Evolutionary conservation across 2,797 vertebrate species (phyloP).

Genomic region (Schizopygopsis pylzovi): DNA sequence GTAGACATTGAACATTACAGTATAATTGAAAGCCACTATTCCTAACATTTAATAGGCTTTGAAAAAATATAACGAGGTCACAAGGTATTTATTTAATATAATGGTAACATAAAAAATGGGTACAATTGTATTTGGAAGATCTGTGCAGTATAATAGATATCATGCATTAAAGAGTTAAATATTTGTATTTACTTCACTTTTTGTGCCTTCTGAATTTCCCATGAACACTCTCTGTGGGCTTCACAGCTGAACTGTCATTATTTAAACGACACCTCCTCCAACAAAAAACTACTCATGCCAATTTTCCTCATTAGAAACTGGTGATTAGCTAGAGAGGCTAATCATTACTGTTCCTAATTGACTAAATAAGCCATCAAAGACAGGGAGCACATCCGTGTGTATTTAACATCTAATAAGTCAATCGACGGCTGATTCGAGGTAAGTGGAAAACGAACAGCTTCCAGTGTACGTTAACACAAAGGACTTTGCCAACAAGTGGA

Average conservation of each 20-base stretch:
- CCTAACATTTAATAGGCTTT: too few relatives aligned
- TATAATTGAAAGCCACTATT: too few relatives aligned
- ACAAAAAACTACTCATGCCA: conserved; percentile 78
- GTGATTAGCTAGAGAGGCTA: conserved; percentile 75
- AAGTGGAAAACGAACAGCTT: conserved; percentile 66
- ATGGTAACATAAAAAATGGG: too few relatives aligned
- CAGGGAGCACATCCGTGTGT: conserved; percentile 72
- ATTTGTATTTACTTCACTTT: background rate
- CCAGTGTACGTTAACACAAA: conserved; percentile 52
- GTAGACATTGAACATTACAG: too few relatives aligned
- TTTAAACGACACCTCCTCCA: conserved; percentile 76
- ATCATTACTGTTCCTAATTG: conserved; percentile 78
- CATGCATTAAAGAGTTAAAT: background rate
- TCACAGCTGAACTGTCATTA: conserved; percentile 69
- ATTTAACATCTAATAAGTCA: conserved; percentile 68
- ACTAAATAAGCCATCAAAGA: conserved; percentile 75
- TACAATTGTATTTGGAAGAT: background rate
- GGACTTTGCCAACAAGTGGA: conserved; percentile 65
- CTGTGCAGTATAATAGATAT: background rate
- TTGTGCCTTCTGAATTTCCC: conserved; percentile 23
- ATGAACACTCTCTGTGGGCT: conserved; percentile 55
- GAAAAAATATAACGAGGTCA: too few relatives aligned
- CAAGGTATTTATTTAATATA: too few relatives aligned
- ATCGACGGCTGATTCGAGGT: conserved; percentile 62
- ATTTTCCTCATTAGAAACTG: conserved; percentile 68